Base-by-base conservation (phyloP, 2,113 vertebrate genomes). In the Gobio gobio region DNA sequence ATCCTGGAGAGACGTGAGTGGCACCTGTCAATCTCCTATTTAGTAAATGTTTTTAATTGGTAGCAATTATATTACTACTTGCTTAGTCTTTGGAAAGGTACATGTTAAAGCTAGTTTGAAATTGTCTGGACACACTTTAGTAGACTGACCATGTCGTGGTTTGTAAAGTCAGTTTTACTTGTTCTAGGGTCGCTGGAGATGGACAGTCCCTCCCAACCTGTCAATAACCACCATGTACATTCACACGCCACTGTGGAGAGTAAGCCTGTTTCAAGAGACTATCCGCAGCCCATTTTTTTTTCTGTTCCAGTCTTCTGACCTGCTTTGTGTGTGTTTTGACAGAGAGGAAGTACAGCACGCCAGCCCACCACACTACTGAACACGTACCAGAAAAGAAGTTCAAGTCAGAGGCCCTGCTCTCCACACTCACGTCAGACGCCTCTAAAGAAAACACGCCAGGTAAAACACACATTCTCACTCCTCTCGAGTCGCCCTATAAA, bases 311-410 rank as follows among this genome's bases (percentile, higher is more conserved):
- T 70, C 5, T 3, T 56, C 40, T 74, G 36, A 20, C 12, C 54
- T 9, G 74, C 80, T 68, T 86, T 68, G 24, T 73, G 36, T 54
- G 58, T 49, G 0, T 51, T 51, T 94, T 61, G n/a, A 86, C 93
- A 99, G 98, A 99, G 95, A 97, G 98, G 91, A 99, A 99, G 93
- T 97, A 98, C 93, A 98, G 95, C 74, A 93, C 97, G 54, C 95
- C 97, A 6, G 90, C 95, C 84, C 98, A 99, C 87, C 98, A 99
- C 92, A 95, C 97, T 14, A 95, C 97, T 79, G 98, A 99, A 89
- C 97, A 99, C 22, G 94, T 98, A 87, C 96, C 98, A 59, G 98
- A 99, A 92, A 99, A 99, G 95, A 99, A 99, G 91, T 99, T 99
- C 90, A 99, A 99, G 91, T 99, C 98, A n/a, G 98, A 99, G 94